These are phyloP conservation scores for Hetaerina titia DNA, from an alignment of 2,888 invertebrate genomes.

Conservation along the genomic window DNA sequence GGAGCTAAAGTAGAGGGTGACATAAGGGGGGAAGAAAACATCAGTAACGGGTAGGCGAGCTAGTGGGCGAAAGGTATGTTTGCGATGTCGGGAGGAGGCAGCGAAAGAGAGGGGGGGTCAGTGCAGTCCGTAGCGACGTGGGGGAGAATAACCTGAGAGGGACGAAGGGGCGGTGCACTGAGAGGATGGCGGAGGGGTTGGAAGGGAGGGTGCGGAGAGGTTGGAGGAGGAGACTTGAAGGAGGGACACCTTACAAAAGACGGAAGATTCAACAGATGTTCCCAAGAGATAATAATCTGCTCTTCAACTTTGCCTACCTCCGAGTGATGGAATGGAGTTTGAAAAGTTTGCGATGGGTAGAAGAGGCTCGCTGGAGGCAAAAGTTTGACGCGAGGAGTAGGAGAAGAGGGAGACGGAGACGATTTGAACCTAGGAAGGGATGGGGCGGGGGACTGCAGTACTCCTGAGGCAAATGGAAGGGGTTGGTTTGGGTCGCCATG, in stretches of 20 bases:
- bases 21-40: not conserved
- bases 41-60: not conserved
- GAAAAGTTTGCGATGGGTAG: not conserved
- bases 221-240: too few relatives aligned
- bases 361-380: not conserved
- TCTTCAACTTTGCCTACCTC: conserved; percentile 39
- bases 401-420: not conserved
- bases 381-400: not conserved
- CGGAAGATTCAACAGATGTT: conserved; percentile 35
- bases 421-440: not conserved
- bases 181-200: too few relatives aligned
- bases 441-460: not conserved
- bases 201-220: not conserved
- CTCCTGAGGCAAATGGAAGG: not conserved
- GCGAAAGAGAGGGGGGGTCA: too few relatives aligned
- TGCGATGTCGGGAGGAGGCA: not conserved
- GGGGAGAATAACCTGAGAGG: too few relatives aligned
- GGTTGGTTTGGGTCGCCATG: not conserved
- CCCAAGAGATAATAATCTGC: conserved; percentile 27
- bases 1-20: not conserved
- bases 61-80: not conserved
- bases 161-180: not conserved
- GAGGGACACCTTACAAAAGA: conserved; percentile 19
- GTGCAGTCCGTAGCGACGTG: too few relatives aligned
- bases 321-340: conserved; percentile 11